phyloP scores from a whole-genome alignment of 1,140 invertebrate species.

The Lepidurus couesii region DNA sequence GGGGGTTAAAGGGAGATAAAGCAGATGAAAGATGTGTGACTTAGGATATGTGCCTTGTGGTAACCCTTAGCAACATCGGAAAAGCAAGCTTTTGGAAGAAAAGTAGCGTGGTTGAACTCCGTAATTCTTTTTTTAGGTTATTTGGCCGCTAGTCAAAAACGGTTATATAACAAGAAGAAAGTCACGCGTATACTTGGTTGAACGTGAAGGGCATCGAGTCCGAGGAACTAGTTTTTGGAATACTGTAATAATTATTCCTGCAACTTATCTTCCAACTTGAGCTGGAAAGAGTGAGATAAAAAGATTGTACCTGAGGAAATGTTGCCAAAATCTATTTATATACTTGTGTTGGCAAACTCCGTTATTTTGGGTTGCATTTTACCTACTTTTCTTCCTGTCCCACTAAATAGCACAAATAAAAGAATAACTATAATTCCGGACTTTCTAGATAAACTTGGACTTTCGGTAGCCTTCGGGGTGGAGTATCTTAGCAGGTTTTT shows the following conservation, averaged over 20 bases:
- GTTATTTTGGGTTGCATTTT: too few species aligned
- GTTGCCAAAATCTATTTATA: too few species aligned
- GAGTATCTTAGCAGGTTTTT: conserved; percentile 10
- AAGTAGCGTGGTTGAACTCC: background rate
- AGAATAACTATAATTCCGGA: background rate
- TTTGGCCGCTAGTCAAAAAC: background rate
- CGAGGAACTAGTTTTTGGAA: background rate
- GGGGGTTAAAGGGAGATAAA: background rate
- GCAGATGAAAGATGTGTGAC: background rate
- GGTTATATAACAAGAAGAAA: background rate
- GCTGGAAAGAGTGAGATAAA: too few species aligned
- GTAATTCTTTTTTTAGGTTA: background rate
- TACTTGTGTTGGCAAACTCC: too few species aligned
- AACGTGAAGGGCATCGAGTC: background rate
- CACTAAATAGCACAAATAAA: background rate
- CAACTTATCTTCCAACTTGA: too few species aligned
- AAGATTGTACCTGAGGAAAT: too few species aligned
- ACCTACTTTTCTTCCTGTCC: too few species aligned
- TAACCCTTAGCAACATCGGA: conserved; percentile 5
- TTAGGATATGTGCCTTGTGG: background rate
- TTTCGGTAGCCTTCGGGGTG: background rate
- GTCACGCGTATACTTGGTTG: background rate
- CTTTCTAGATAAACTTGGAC: conserved; percentile 13
- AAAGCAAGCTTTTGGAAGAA: background rate
- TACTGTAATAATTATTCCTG: background rate